These are phyloP conservation scores for Pluvianellus socialis DNA, from an alignment of 2,113 vertebrate genomes.

Conservation along the genomic window DNA sequence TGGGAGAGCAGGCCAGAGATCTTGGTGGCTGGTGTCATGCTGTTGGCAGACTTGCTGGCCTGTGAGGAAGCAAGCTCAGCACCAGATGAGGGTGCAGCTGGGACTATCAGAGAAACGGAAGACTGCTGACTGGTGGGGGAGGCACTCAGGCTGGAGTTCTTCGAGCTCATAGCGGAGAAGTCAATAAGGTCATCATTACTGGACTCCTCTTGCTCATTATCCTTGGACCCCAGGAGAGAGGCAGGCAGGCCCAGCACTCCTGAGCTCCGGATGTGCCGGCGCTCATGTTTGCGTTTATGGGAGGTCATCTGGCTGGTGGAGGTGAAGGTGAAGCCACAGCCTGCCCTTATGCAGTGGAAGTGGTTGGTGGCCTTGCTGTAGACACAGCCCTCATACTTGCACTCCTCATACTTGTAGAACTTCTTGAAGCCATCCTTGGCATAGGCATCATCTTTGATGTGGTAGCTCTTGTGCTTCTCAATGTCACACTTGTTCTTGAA, in stretches of 20 bases:
- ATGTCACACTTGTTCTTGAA: slow-evolving; percentile 99
- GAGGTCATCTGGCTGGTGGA: slow-evolving; percentile 99
- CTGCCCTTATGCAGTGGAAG: slow-evolving; percentile 98
- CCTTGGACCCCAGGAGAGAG: slow-evolving; percentile 87
- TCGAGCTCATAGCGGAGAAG: slow-evolving; percentile 96
- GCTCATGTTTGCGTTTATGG: slow-evolving; percentile 98
- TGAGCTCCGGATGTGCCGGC: slow-evolving; percentile 91
- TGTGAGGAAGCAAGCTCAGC: slow-evolving; percentile 76
- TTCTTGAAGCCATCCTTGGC: slow-evolving; percentile 99
- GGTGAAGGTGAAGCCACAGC: slow-evolving; percentile 99
- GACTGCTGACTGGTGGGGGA: slow-evolving; percentile 97
- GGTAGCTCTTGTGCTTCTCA: slow-evolving; percentile 99
- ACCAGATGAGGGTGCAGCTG: slow-evolving; percentile 78
- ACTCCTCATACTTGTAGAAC: slow-evolving; percentile 99
- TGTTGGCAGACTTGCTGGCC: slow-evolving; percentile 79
- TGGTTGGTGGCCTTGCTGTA: slow-evolving; percentile 99
- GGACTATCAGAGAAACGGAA: slow-evolving; percentile 81
- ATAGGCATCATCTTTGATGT: slow-evolving; percentile 99
- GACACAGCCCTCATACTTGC: slow-evolving; percentile 97
- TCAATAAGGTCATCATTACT: slow-evolving; percentile 98
- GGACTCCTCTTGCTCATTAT: slow-evolving; percentile 92
- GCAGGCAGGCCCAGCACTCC: slow-evolving; percentile 86
- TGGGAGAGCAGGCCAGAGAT: slow-evolving; percentile 90
- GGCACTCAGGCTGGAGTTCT: slow-evolving; percentile 98
- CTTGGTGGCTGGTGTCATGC: slow-evolving; percentile 80